Evolutionary conservation across 2,113 vertebrate species (phyloP), one percentile per base, ranked within the genome.

Genomic region (Balaeniceps rex): DNA sequence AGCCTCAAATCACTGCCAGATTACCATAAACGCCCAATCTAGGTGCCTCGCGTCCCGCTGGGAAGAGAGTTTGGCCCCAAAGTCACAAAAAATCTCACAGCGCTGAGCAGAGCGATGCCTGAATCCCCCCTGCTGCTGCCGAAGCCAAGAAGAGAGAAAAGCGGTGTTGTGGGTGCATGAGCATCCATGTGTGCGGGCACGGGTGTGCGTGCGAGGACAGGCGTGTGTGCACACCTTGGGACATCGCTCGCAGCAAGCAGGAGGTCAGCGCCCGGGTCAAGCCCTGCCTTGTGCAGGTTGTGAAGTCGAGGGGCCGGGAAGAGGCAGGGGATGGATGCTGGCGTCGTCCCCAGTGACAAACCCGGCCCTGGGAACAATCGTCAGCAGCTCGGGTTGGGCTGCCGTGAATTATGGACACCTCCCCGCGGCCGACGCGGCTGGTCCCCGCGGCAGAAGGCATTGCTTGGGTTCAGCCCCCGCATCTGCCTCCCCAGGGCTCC

Each of bases 381-480:
- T 3, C 85, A 80, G 83, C 85, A 26, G 72, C 90, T 64, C 31
- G 0, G 65, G 71, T 15, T 6, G 34, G n/a, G 82, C 76, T 61
- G 65, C 44, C 0, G 1, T 96, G 76, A 93, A 34, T 96, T 82
- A 91, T 21, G 80, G 96, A 66, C 76, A 14, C 90, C 36, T 52
- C 90, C 51, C 42, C 14, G 7, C 10, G 6, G 86, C 81, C 8
- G 10, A 15, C 14, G 2, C 7, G 2, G 81, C 46, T 2, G 3
- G 46, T 66, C 95, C 83, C 88, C 0, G 2, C 1, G 3, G 95
- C 97, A 97, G 96, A 96, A 94, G 96, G 97, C 72, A 9, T 11
- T 70, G 96, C 96, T 95, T 97, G 96, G 94, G 94, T 97, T 93
- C 95, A 91, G 91, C 95, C 94, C 76, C 63, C 1, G 0, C 95